Percentiles rank a stretch among this genome's conserved stretches.
Evolutionary conservation across 2,113 vertebrate genomes (phyloP).

Genomic region (Rhadina sibilatrix): DNA sequence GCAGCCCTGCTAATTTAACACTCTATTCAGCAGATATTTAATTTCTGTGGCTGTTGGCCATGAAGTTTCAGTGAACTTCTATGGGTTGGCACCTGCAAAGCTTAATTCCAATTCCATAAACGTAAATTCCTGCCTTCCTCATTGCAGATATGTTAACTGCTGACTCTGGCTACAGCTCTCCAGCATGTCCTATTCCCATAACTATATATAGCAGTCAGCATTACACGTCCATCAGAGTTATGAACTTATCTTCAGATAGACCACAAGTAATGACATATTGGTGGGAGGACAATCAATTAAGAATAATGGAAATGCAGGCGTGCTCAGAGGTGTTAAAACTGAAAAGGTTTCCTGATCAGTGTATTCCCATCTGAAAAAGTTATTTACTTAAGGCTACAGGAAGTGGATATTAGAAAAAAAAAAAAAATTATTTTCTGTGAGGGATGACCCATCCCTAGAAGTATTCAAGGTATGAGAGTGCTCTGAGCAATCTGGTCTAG

Average conservation of each 20-base stretch:
- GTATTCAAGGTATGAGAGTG: background rate
- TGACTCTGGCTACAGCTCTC: background rate
- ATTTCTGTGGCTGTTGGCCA: constrained; percentile 59
- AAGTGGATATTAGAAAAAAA: background rate
- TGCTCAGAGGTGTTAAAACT: background rate
- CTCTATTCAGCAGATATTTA: constrained; percentile 71
- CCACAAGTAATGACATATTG: background rate
- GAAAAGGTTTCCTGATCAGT: background rate
- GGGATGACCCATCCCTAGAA: background rate
- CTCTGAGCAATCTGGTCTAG: background rate
- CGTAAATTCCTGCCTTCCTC: constrained; percentile 40
- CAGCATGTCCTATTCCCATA: background rate
- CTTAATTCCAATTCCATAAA: constrained; percentile 48
- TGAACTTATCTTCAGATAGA: background rate
- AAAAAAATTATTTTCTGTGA: background rate
- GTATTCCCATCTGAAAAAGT: background rate
- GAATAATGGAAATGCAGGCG: background rate
- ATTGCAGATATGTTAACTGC: constrained; percentile 11
- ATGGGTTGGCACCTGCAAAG: constrained; percentile 56
- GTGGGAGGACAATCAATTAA: background rate
- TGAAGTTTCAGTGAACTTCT: constrained; percentile 40
- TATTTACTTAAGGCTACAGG: background rate
- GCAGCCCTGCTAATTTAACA: constrained; percentile 63
- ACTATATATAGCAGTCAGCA: constrained; percentile 8
- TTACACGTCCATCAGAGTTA: background rate